A percentile compares a stretch with the other conserved stretches of the same genome.
Conservation (phyloP, 2,888 invertebrate genomes). For the Sthenelais limicola region DNA sequence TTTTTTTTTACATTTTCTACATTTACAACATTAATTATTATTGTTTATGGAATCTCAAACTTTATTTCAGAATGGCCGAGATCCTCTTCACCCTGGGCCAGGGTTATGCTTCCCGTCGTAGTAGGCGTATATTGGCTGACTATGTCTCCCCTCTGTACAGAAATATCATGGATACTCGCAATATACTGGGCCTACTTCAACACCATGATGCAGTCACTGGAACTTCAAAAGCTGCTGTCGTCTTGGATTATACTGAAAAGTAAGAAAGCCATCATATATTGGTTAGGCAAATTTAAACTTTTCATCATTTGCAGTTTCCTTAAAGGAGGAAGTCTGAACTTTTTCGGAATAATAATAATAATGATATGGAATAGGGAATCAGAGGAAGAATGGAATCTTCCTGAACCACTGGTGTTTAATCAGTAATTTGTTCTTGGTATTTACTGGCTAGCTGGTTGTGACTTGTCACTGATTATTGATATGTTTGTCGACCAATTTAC, state of each 20-base stretch:
- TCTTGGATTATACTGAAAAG: constrained; percentile 40
- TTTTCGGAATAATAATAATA: too few species aligned
- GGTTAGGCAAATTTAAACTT: background rate
- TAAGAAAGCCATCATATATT: background rate
- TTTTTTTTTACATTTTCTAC: too few species aligned
- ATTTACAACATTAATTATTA: too few species aligned
- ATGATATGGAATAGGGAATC: too few species aligned
- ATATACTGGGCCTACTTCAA: constrained; percentile 42
- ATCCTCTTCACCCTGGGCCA: constrained; percentile 43
- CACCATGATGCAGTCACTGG: constrained; percentile 53
- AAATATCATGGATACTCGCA: constrained; percentile 1
- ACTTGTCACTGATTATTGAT: too few species aligned
- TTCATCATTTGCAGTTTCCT: background rate
- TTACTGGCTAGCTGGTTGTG: too few species aligned
- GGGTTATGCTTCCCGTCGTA: background rate
- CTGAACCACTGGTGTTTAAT: too few species aligned
- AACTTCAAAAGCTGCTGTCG: constrained; percentile 46
- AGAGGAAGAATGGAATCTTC: too few species aligned
- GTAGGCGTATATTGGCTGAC: background rate
- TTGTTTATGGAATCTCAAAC: too few species aligned
- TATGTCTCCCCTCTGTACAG: constrained; percentile 12
- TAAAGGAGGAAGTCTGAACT: too few species aligned
- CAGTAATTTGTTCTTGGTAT: too few species aligned
- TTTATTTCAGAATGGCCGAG: constrained; percentile 44
- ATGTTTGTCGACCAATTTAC: too few species aligned